Evolutionary conservation across 1,140 invertebrate genomes (phyloP).

Genomic region (Calosoma granatense): DNA sequence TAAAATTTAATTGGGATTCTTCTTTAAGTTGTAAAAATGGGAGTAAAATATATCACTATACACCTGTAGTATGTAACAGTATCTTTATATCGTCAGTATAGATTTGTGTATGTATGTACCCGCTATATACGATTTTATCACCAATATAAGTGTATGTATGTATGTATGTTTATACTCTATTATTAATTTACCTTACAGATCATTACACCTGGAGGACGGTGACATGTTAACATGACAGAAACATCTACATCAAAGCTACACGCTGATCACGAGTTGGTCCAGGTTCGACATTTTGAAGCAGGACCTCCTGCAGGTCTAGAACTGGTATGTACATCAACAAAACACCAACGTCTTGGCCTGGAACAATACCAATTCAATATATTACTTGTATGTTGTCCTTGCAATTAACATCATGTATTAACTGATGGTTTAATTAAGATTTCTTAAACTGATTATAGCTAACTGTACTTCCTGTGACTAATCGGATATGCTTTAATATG

Average conservation of each 20-base stretch:
- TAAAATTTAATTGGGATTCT: neutral
- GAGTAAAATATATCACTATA: neutral
- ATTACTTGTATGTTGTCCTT: too few relatives aligned
- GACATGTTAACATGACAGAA: conserved; percentile 25
- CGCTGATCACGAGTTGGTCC: conserved; percentile 24
- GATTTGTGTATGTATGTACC: too few relatives aligned
- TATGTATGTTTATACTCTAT: too few relatives aligned
- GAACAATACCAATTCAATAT: neutral
- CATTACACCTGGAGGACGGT: too few relatives aligned
- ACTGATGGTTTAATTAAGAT: neutral
- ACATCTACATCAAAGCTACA: conserved; percentile 25
- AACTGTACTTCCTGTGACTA: neutral
- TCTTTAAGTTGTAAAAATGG: neutral
- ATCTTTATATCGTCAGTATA: too few relatives aligned
- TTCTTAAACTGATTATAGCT: neutral
- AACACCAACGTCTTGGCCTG: too few relatives aligned
- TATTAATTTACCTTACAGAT: neutral
- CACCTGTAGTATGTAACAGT: too few relatives aligned
- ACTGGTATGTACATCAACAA: neutral
- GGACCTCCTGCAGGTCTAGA: conserved; percentile 25
- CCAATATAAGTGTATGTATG: too few relatives aligned
- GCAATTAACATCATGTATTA: neutral
- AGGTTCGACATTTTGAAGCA: conserved; percentile 28
- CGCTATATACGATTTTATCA: too few relatives aligned
- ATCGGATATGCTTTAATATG: neutral